Evolutionary conservation across 2,113 vertebrate species (phyloP), one percentile per base, ranked within the genome.

Genomic region (Lampris megalopsis): DNA sequence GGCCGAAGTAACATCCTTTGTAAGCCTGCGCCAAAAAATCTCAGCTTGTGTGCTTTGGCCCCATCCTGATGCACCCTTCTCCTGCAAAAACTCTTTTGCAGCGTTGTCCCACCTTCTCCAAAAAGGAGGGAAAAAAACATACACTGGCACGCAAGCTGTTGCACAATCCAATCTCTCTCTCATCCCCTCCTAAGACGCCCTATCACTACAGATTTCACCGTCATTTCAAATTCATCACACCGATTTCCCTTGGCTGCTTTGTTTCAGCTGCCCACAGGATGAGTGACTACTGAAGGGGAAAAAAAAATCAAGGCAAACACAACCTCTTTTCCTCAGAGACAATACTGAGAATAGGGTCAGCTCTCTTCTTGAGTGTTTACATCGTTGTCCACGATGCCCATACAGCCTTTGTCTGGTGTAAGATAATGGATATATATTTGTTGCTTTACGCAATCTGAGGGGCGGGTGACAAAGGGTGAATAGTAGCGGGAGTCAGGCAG

Each of bases 1-100:
- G 86, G 80, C 78, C 77, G 83, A 85, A 63, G 68, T 77, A 37
- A 77, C 59, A 68, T 75, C 71, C 83, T 38, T 58, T 75, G 35
- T 54, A 43, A 49, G 41, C 66, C 48, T 6, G 40, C 45, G 84
- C 76, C 82, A 91, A 84, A 77, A 69, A 41, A 72, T 77, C 83
- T 74, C 67, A 43, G 87, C 63, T 86, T 91, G 89, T 89, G 85
- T 88, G 68, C 71, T 78, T 91, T 90, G 90, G 88, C 86, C 49
- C 71, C 71, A 69, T 75, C 49, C 37, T 63, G 69, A 78, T 81
- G 72, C 74, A 61, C 67, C n/a, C 52, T 56, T 75, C 69, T 79
- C 57, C 81, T 75, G 81, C 79, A 67, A 63, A 75, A 65, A 61
- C 74, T 35, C 48, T 1, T 72, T 85, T 76, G 73, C 70, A 83